These are phyloP conservation scores for Copidosoma aretas DNA, from an alignment of 2,888 invertebrate genomes.

Conservation along the genomic window DNA sequence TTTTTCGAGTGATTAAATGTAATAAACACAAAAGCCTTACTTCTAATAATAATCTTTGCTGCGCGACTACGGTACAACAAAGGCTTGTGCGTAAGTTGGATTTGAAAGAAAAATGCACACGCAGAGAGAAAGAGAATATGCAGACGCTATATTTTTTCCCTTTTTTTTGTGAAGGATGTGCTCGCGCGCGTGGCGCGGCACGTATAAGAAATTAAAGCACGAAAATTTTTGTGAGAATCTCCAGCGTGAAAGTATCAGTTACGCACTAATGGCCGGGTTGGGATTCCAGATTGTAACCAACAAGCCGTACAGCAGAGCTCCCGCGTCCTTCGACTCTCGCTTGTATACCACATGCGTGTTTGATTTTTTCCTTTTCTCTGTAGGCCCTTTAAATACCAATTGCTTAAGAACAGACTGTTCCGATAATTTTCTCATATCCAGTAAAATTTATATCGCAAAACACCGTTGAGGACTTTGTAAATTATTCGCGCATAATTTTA, in stretches of 20 bases:
- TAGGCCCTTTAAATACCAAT: slow-evolving; percentile 27
- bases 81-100: too few relatives aligned
- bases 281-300: slow-evolving; percentile 31
- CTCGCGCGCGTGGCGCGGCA: background rate
- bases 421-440: slow-evolving; percentile 24
- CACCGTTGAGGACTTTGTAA: slow-evolving; percentile 6
- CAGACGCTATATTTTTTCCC: too few relatives aligned
- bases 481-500: slow-evolving; percentile 25
- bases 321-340: slow-evolving; percentile 26
- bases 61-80: too few relatives aligned
- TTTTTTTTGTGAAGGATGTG: background rate
- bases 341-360: too few relatives aligned
- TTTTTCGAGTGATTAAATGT: too few relatives aligned
- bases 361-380: background rate
- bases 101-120: too few relatives aligned
- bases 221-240: slow-evolving; percentile 12
- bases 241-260: slow-evolving; percentile 27
- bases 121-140: background rate
- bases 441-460: background rate
- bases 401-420: slow-evolving; percentile 19
- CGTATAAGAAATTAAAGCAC: background rate
- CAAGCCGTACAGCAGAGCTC: slow-evolving; percentile 10
- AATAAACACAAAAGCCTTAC: too few relatives aligned
- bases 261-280: slow-evolving; percentile 33
- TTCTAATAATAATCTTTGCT: too few relatives aligned